phyloP scores from a whole-genome alignment of 53 echinoderm and acorn worm species.

The Zoroaster sp. region DNA sequence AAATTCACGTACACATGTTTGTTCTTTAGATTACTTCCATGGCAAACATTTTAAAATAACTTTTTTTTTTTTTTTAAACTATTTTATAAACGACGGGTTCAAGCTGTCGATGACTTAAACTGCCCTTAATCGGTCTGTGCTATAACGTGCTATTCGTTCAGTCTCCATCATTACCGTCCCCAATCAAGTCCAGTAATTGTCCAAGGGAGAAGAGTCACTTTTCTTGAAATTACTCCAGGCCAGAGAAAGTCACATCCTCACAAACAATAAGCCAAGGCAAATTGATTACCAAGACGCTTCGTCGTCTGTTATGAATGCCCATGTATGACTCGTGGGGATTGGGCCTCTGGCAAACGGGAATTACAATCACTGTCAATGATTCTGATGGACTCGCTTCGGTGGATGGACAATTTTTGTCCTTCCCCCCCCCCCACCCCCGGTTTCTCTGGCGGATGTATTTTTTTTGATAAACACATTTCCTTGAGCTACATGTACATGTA shows the following conservation, averaged over 20 bases:
- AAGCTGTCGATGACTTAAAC: not conserved
- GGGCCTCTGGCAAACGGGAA: not conserved
- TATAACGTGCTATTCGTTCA: not conserved
- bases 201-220: not conserved
- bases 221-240: conserved; percentile 3
- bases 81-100: not conserved
- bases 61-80: too few relatives aligned
- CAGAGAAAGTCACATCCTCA: conserved; percentile 28
- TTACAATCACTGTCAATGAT: not conserved
- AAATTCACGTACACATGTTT: too few relatives aligned
- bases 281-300: conserved; percentile 10
- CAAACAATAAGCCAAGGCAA: conserved; percentile 18
- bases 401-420: too few relatives aligned
- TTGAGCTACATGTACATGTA: not conserved
- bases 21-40: too few relatives aligned
- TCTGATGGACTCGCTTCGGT: too few relatives aligned
- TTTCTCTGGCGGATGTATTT: not conserved
- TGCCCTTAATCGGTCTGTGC: not conserved
- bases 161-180: conserved; percentile 1
- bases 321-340: not conserved
- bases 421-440: not conserved
- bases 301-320: not conserved
- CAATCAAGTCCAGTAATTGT: not conserved
- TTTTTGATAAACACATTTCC: not conserved
- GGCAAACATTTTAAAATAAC: too few relatives aligned